Evolutionary conservation across 2,888 invertebrate genomes (phyloP).

Genomic region (Dendrolimus pini): DNA sequence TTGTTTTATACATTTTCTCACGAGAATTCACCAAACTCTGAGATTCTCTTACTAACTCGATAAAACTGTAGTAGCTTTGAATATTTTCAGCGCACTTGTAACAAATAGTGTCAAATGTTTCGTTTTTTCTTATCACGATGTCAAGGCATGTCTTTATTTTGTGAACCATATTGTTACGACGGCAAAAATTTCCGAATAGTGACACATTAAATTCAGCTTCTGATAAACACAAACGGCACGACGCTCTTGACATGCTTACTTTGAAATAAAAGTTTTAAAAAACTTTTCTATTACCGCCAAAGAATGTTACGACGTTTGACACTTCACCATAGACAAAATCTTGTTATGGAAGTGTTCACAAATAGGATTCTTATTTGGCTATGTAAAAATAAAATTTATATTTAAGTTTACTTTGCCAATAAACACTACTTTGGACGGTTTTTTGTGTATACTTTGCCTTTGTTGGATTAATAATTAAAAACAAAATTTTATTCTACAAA

Average conservation of each 20-base stretch:
- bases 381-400: constrained; percentile 1
- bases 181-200: constrained; percentile 46
- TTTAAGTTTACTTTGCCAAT: constrained; percentile 30
- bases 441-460: constrained; percentile 49
- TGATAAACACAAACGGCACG: constrained; percentile 53
- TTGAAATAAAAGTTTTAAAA: constrained; percentile 10
- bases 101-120: constrained; percentile 50
- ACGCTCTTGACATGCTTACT: constrained; percentile 34
- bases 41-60: constrained; percentile 42
- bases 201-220: constrained; percentile 58
- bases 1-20: constrained; percentile 26
- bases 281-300: constrained; percentile 24
- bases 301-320: constrained; percentile 1
- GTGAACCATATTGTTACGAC: constrained; percentile 43
- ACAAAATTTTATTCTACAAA: background rate
- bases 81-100: constrained; percentile 55
- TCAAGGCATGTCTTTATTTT: constrained; percentile 57
- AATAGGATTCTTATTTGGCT: constrained; percentile 13
- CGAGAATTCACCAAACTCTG: constrained; percentile 33
- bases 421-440: constrained; percentile 64
- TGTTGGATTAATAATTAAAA: constrained; percentile 17
- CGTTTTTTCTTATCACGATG: constrained; percentile 48
- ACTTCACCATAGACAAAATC: constrained; percentile 13
- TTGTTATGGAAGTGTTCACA: constrained; percentile 13
- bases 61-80: constrained; percentile 55